Evolutionary conservation across 2,888 invertebrate genomes (phyloP).

Genomic region (Volucella inflata): DNA sequence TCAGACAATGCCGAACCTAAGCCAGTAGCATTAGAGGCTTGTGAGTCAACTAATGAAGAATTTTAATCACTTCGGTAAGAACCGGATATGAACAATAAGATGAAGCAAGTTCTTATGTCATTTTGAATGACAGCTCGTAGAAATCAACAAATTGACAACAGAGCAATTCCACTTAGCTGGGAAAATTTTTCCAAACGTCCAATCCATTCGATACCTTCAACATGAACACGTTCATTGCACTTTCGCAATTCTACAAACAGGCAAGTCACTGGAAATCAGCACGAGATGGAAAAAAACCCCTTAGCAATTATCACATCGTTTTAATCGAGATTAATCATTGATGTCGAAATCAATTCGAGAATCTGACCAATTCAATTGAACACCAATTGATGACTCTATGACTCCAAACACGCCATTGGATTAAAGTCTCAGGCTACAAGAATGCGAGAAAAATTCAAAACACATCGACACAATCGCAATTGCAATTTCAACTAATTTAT

Average conservation of each 20-base stretch:
- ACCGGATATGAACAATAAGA: too few species aligned
- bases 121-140: too few species aligned
- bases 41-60: too few species aligned
- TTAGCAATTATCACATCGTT: constrained; percentile 61
- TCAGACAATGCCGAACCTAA: too few species aligned
- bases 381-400: constrained; percentile 29
- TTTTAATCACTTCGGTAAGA: too few species aligned
- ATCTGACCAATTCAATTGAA: constrained; percentile 66
- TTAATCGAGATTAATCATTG: constrained; percentile 69
- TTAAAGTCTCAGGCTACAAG: constrained; percentile 29
- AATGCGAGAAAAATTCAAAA: constrained; percentile 5
- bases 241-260: constrained; percentile 31
- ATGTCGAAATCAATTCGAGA: constrained; percentile 70
- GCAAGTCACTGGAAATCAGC: not conserved
- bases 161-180: too few species aligned
- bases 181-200: not conserved
- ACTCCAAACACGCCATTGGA: constrained; percentile 44
- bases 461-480: constrained; percentile 33
- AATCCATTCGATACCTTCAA: not conserved
- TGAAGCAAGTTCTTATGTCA: too few species aligned
- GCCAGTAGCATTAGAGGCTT: too few species aligned
- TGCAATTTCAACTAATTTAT: constrained; percentile 66
- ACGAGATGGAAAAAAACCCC: not conserved
- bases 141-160: too few species aligned
- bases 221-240: constrained; percentile 26